phyloP scores from a whole-genome alignment of 2,888 invertebrate genomes.

The Mythimna pallens region DNA sequence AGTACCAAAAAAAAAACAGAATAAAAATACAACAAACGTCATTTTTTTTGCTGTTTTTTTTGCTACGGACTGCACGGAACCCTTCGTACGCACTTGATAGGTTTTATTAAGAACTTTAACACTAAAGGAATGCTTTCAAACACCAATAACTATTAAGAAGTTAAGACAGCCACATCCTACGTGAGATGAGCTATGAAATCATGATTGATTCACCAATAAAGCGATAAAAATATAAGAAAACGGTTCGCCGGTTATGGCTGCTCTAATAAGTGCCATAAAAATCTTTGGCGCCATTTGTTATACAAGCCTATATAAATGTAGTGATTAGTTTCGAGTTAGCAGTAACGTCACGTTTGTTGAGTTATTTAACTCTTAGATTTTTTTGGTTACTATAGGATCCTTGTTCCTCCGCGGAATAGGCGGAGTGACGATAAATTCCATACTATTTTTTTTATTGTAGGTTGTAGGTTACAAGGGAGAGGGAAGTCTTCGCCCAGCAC shows the following conservation, averaged over 20 bases:
- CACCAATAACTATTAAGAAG: background rate
- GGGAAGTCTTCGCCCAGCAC: no score
- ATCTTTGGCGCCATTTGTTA: constrained; percentile 22
- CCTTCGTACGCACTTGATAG: no score
- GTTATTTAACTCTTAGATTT: background rate
- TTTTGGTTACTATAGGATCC: background rate
- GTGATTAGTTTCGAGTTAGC: constrained; percentile 12
- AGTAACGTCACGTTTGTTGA: constrained; percentile 3
- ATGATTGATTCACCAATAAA: constrained; percentile 36
- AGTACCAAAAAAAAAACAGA: no score
- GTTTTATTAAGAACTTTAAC: background rate
- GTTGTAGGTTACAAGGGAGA: no score
- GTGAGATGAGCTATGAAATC: constrained; percentile 19
- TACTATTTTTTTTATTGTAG: no score
- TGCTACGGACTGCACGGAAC: no score
- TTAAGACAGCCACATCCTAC: constrained; percentile 21
- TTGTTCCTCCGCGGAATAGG: no score
- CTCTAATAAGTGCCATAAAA: constrained; percentile 18
- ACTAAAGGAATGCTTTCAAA: constrained; percentile 14
- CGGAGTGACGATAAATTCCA: no score
- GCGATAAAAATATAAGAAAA: constrained; percentile 32
- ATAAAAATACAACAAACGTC: no score
- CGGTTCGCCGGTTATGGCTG: constrained; percentile 22
- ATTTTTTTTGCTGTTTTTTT: no score
- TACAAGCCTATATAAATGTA: constrained; percentile 17